Evolutionary conservation across 1,140 invertebrate genomes (phyloP), one percentile per base, ranked within the genome.

Genomic region (Zaprionus africanus): DNA sequence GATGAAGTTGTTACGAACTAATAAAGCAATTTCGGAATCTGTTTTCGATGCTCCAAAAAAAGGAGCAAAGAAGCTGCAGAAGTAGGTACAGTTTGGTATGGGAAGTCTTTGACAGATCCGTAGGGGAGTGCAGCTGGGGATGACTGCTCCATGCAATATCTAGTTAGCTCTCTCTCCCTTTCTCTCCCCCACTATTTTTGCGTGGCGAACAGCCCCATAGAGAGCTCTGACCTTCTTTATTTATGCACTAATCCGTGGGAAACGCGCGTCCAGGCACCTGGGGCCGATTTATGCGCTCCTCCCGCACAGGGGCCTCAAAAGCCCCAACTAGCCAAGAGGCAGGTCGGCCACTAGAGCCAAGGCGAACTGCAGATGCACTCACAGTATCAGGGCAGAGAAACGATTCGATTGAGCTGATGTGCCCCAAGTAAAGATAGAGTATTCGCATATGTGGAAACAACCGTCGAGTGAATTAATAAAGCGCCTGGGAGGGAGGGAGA

Each of bases 241-340:
- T 87, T 87, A 87, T 87, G 84, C 84, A 78, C 84, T 88, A 87
- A 84, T 87, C 84, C 84, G 84, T 87, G 84, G 84, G 84, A 87
- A 87, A 84, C 81, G 78, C 78, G 73, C 73, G 65, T 59, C 74
- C 71, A 88, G 78, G 34, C 84, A 88, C 84, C 84, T 88, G 84
- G 81, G 84, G 84, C 81, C 84, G 78, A 87, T 87, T 87, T 88
- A 87, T 87, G 81, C 75, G 49, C 65, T 74, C 56, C 83, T 79
- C 83, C 79, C 79, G 83, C 82, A 66, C 43, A 15, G 46, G 28
- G 24, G 36, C 28, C 53, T 65, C 36, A 53, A 58, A 74, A 43
- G 34, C 43, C 49, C n/a, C 24, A 56, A 36, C 56, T 53, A 54
- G 54, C 56, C 71, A 61, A 61, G 26, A 43, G 22, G n/a, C 19